These are phyloP conservation scores for Lasioglossum malachurum DNA, from an alignment of 2,888 invertebrate species.

Conservation along the genomic window DNA sequence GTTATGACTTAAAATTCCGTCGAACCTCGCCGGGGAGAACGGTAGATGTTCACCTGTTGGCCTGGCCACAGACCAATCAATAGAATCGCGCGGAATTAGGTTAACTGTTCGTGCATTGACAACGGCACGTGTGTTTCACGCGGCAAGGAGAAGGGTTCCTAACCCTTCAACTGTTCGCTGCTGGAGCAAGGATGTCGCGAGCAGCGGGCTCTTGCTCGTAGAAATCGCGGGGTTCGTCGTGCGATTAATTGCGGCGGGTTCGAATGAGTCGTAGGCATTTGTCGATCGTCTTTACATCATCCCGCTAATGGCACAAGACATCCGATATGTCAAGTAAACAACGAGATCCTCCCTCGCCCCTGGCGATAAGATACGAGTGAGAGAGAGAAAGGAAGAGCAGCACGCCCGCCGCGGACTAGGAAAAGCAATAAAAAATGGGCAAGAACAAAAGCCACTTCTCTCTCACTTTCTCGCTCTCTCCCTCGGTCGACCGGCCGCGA, in stretches of 20 bases:
- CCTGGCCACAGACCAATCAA: background rate
- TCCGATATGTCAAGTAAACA: constrained; percentile 55
- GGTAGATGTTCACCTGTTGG: background rate
- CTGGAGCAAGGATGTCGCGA: background rate
- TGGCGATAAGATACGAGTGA: constrained; percentile 37
- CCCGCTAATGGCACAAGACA: constrained; percentile 31
- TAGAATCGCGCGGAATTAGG: constrained; percentile 5
- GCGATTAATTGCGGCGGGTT: background rate
- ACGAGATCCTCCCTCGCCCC: constrained; percentile 19
- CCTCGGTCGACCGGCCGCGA: constrained; percentile 11
- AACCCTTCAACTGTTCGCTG: background rate
- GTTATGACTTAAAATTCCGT: background rate
- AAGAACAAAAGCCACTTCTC: constrained; percentile 52
- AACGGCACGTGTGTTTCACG: constrained; percentile 45
- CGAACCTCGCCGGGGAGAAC: background rate
- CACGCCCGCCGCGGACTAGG: background rate
- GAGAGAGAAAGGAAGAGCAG: background rate
- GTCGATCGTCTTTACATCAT: constrained; percentile 40
- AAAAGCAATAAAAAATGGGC: constrained; percentile 55
- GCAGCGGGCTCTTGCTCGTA: background rate
- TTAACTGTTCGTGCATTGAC: constrained; percentile 1
- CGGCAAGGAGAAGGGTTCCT: constrained; percentile 2
- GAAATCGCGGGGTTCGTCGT: background rate
- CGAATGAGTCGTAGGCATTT: background rate
- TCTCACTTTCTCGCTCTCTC: constrained; percentile 23